These are phyloP conservation scores for Hyalella azteca DNA, from an alignment of 2,888 invertebrate genomes.

Conservation along the genomic window DNA sequence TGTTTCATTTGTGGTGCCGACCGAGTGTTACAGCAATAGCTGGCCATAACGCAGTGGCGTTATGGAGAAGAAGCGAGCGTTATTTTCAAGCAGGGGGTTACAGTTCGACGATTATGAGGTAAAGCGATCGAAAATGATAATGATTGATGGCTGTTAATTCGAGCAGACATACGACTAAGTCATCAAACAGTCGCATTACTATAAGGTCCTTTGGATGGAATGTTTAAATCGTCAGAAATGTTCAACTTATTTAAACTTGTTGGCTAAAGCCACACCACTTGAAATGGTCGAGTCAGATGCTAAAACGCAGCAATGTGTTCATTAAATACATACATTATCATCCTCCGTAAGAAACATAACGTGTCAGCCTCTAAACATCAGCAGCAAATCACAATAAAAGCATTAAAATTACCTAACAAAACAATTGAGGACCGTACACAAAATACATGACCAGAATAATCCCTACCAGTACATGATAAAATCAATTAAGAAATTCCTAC, in stretches of 20 bases:
- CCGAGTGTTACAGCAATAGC: conserved; percentile 9
- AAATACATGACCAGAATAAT: conserved; percentile 33
- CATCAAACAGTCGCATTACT: neutral
- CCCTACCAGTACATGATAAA: conserved; percentile 13
- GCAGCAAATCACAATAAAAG: conserved; percentile 13
- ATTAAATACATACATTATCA: neutral
- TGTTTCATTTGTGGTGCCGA: conserved; percentile 22
- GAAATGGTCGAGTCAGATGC: neutral
- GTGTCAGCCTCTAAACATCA: conserved; percentile 25
- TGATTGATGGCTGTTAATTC: neutral
- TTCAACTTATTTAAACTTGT: neutral
- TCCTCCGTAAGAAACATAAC: conserved; percentile 15
- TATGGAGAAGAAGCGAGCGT: conserved; percentile 23
- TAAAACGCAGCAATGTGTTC: neutral
- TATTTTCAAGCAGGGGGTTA: neutral
- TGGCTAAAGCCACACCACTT: conserved; percentile 1
- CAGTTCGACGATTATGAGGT: neutral
- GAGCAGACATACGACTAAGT: neutral
- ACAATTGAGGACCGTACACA: conserved; percentile 28
- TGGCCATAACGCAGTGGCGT: conserved; percentile 13
- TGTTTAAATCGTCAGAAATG: conserved; percentile 11
- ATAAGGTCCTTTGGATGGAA: conserved; percentile 18
- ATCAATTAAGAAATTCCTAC: conserved; percentile 32
- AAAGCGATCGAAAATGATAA: neutral
- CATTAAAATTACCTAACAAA: conserved; percentile 15